Conservation (phyloP, 2,888 invertebrate species). For the Aelia acuminata region DNA sequence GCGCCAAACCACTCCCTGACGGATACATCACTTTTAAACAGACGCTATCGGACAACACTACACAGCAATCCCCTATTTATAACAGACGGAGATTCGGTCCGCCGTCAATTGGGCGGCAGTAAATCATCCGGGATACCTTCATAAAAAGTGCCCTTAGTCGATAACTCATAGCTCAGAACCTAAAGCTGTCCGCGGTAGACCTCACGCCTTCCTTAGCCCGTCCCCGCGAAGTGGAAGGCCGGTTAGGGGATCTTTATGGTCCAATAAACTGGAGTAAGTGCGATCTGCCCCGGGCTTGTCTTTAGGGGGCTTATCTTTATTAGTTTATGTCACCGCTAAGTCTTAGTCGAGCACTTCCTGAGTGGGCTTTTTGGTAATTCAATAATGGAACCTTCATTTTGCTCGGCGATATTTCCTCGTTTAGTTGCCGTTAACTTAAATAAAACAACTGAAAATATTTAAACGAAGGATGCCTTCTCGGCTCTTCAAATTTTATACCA, state of each 20-base stretch:
- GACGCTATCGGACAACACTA: neutral
- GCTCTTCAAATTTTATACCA: neutral
- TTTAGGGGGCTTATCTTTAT: constrained; percentile 40
- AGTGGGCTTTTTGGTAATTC: neutral
- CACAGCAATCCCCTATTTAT: constrained; percentile 10
- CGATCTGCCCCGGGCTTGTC: neutral
- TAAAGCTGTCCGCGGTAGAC: constrained; percentile 35
- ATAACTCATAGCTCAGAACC: constrained; percentile 7
- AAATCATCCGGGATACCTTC: neutral
- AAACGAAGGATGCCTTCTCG: neutral
- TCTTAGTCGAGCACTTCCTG: neutral
- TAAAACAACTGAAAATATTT: neutral
- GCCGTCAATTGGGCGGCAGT: neutral
- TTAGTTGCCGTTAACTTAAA: neutral
- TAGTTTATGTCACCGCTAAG: neutral
- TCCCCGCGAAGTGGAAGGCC: constrained; percentile 29
- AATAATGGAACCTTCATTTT: neutral
- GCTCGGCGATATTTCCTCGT: neutral
- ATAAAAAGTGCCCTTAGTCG: neutral
- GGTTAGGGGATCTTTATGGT: constrained; percentile 16
- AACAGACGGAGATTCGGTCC: neutral
- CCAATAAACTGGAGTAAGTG: constrained; percentile 37
- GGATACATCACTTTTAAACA: neutral
- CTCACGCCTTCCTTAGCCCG: constrained; percentile 14
- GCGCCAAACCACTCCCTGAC: neutral